Evolutionary conservation across 1,140 invertebrate species (phyloP), one percentile per base, ranked within the genome.

Genomic region (Caerostris extrusa): DNA sequence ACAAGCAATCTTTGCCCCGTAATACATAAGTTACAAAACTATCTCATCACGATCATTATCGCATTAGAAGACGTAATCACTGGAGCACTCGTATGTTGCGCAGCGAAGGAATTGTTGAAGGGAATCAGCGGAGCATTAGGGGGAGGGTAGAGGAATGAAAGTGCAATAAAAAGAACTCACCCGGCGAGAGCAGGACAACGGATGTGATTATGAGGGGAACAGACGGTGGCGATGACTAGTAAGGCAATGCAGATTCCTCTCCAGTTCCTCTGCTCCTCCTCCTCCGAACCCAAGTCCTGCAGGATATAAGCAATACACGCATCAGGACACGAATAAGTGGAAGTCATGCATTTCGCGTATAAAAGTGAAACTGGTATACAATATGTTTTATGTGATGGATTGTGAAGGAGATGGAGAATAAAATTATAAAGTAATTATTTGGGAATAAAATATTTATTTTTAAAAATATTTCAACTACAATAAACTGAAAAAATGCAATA

Each of bases 241-340:
- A 98, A 96, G 0, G 98, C 98, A 92, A 99, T 99, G 93, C 98
- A 97, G 94, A 99, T 98, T 12, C 98, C 98, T 55, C 98, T 97
- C 98, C 98, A 99, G 96, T 99, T 99, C 71, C 98, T 96, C 95
- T 98, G 97, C 92, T 97, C 98, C 34, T 98, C 97, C 14, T 97
- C 97, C 50, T 97, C 97, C 14, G 97, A 97, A 88, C 98, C 98
- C 95, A 98, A 96, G 96, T 98, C 98, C 98, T 96, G 60, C 7
- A 61, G 55, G 19, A 81, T 60, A 89, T n/a, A 93, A 53, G 34
- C 34, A 34, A 34, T 34, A 34, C 34, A 34, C 34, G 34, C 34
- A 34, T 34, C 34, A 34, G 34, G 34, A 34, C 34, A 34, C 34
- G 34, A 34, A 34, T 34, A 34, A 34, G 0, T 34, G 34, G 34